Conservation (phyloP, 2,113 vertebrate genomes). For the Vidua macroura region DNA sequence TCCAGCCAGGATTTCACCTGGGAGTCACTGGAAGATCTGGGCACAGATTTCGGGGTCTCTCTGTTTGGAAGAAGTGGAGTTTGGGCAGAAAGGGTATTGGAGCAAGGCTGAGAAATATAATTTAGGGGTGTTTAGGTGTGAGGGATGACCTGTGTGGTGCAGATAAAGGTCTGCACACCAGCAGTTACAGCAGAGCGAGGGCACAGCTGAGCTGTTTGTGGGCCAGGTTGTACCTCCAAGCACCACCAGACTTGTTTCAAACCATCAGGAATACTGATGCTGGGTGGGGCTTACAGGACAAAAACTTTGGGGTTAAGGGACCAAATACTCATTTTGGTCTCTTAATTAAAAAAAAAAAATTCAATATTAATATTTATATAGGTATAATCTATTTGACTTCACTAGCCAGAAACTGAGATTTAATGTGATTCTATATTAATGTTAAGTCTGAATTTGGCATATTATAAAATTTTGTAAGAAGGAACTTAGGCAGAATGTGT, state of each 20-base stretch:
- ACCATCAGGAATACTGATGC: neutral
- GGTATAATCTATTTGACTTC: neutral
- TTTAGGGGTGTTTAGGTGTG: neutral
- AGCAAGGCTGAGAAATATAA: neutral
- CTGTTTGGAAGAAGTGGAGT: neutral
- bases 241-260: neutral
- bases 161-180: neutral
- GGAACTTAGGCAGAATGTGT: neutral
- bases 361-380: neutral
- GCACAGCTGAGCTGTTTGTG: neutral
- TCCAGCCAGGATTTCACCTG: neutral
- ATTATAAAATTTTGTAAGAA: neutral
- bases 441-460: neutral
- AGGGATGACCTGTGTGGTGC: neutral
- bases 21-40: neutral
- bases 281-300: neutral
- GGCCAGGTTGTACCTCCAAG: neutral
- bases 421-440: neutral
- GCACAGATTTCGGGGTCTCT: neutral
- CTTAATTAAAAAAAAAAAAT: neutral
- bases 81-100: neutral
- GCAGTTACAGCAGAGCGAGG: neutral
- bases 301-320: neutral
- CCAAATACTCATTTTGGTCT: neutral
- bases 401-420: neutral